phyloP scores from a whole-genome alignment of 2,888 invertebrate species.

The Cantharis lateralis region DNA sequence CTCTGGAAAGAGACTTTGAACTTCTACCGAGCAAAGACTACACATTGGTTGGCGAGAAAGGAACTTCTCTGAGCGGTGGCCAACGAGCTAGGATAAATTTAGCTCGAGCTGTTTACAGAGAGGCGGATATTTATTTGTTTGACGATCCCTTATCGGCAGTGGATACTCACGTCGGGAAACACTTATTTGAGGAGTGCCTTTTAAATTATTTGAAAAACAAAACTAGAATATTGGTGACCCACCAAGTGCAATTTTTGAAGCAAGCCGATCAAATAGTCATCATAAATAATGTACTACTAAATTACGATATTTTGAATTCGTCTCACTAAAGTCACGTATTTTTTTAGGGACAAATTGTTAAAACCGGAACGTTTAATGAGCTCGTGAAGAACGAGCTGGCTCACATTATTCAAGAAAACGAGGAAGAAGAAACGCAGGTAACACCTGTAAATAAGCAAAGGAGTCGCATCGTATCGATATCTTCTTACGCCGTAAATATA shows the following conservation, averaged over 20 bases:
- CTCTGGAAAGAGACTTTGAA: slow-evolving; percentile 69
- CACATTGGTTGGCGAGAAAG: slow-evolving; percentile 78
- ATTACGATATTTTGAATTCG: not conserved
- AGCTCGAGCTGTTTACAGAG: slow-evolving; percentile 76
- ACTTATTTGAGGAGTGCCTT: slow-evolving; percentile 77
- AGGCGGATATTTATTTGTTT: slow-evolving; percentile 76
- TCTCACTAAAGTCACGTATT: not conserved
- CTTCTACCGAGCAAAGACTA: slow-evolving; percentile 73
- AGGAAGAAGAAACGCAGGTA: slow-evolving; percentile 40
- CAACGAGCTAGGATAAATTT: slow-evolving; percentile 80
- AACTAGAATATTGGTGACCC: slow-evolving; percentile 79
- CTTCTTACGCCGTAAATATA: slow-evolving; percentile 45
- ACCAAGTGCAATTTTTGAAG: slow-evolving; percentile 79
- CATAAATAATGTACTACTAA: slow-evolving; percentile 60
- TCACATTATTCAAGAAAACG: slow-evolving; percentile 37
- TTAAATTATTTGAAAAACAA: slow-evolving; percentile 60
- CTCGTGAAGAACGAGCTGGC: slow-evolving; percentile 59
- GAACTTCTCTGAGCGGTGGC: slow-evolving; percentile 77
- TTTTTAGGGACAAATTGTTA: slow-evolving; percentile 66
- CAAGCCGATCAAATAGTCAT: slow-evolving; percentile 68
- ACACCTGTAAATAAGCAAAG: slow-evolving; percentile 21
- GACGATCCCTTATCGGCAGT: slow-evolving; percentile 84
- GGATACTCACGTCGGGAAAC: slow-evolving; percentile 75
- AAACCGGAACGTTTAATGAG: slow-evolving; percentile 61
- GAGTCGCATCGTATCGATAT: slow-evolving; percentile 40